Percentiles rank a stretch among this genome's conserved stretches.
Evolutionary conservation across 2,113 vertebrate genomes (phyloP).

Genomic region (Micronycteris hirsuta): DNA sequence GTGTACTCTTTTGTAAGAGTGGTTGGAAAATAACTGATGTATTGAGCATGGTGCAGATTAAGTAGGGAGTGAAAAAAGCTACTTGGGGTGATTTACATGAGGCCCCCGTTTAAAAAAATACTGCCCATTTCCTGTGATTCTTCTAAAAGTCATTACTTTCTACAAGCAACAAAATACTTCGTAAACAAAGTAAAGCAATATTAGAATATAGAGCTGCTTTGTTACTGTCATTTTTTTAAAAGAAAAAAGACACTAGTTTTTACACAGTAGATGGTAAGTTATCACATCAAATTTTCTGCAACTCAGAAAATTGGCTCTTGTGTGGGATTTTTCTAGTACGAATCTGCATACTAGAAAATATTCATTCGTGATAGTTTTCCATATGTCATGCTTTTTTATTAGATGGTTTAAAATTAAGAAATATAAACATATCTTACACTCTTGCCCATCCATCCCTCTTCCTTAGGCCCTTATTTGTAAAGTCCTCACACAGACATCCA

Average conservation of each 20-base stretch:
- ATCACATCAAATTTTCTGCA: background rate
- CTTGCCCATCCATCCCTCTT: accelerated
- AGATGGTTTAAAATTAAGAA: background rate
- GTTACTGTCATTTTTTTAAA: background rate
- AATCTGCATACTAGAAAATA: background rate
- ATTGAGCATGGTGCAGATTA: background rate
- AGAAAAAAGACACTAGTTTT: background rate
- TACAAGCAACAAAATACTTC: background rate
- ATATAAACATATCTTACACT: background rate
- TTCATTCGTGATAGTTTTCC: background rate
- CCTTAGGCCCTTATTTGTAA: background rate
- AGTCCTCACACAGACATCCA: background rate
- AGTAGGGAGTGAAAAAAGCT: background rate
- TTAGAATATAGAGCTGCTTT: background rate
- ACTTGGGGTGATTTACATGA: background rate
- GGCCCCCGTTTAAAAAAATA: background rate
- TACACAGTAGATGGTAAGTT: background rate
- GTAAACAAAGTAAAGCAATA: background rate
- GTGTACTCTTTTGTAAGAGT: background rate
- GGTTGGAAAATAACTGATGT: background rate
- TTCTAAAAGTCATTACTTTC: background rate
- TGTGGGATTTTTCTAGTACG: background rate
- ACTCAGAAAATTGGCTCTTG: background rate
- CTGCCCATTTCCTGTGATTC: background rate
- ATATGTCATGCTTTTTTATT: background rate